Evolutionary conservation across 2,113 vertebrate genomes (phyloP), one percentile per base, ranked within the genome.

Genomic region (Panthera leo): DNA sequence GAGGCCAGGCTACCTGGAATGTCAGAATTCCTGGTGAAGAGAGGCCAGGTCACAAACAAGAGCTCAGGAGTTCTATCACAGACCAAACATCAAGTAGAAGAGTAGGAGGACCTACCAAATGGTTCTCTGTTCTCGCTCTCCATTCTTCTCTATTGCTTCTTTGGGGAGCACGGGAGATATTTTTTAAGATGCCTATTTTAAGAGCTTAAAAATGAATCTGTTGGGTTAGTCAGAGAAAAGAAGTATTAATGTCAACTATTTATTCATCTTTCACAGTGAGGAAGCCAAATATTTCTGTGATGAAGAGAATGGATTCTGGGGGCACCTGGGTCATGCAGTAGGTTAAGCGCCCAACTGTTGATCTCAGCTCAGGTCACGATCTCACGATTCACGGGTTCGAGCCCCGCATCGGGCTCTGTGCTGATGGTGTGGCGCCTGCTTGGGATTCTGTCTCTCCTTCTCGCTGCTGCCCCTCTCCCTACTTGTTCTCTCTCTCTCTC

Each of bases 211-310:
- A 93, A 45, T 7, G 61, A 70, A 48, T 85, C 80, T 65, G 9
- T n/a, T 70, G 45, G 68, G 36, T 61, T 73, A 76, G 71, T 71
- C 45, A 48, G 73, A 67, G 19, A 55, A 96, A 63, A 7, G 12
- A 79, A 34, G 63, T 79, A 67, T 65, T 76, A 88, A 83, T 83
- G 39, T 75, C 19, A 27, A 91, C 61, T 31, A 39, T 93, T 58
- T 67, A 45, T 68, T 51, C 83, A 78, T n/a, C 48, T 42, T 39
- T 34, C 48, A 10, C 7, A 9, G 25, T 75, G 29, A 45, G 21
- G 18, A 58, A 7, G 15, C 7, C 68, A 83, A 61, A 79, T 29
- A 53, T 23, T 55, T 76, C 6, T 0, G 1, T n/a, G 48, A 92
- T 63, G 18, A 75, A 82, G 79, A 65, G 21, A 42, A 36, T 21